Base-by-base conservation (phyloP, 37 sponge, comb jelly and placozoan genomes). In the Halichondria panicea region DNA sequence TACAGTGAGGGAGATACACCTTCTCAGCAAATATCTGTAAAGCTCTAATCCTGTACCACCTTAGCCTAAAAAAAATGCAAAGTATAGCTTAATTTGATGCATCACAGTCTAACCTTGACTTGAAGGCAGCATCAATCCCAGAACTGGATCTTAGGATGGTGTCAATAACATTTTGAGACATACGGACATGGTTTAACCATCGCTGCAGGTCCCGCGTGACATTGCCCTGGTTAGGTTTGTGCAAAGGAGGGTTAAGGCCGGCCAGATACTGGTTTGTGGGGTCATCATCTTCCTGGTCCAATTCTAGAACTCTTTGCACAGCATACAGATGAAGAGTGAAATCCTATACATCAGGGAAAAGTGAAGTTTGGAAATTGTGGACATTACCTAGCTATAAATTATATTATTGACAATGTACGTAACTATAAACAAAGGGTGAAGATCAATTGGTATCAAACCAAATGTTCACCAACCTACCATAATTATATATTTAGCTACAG, bases 1-100 rank as follows among this genome's bases (percentile, higher is more conserved):
- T 63, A 31, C 34, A 24, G 31, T 79, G 62, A 30, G 82, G 82
- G 28, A 87, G 38, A 0, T 79, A 22, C 15, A 87, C 44, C 62
- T 91, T 80, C 48, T 91, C 92, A 22, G 63, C 42, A 58, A 86
- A 91, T 58, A 91, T 57, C 71, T 91, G 83, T 15, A 86, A 28
- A 19, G 71, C 84, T 56, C 76, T 43, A 13, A 83, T 75, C 52
- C 28, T 32, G 21, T 87, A 76, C 92, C 92, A 91, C 33, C 57
- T 74, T 37, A 40, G 11, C 28, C 90, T 86, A 24, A 0, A 65
- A 30, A 31, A 55, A 0, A 55, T 39, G 0, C n/a, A n/a, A n/a
- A n/a, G n/a, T n/a, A n/a, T n/a, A n/a, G n/a, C n/a, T n/a, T n/a
- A n/a, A n/a, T n/a, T n/a, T n/a, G n/a, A n/a, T n/a, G n/a, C n/a